A percentile compares a stretch with the other conserved stretches of the same genome.
These are phyloP conservation scores for Hylia prasina DNA, from an alignment of 2,113 vertebrate genomes.

Conservation along the genomic window DNA sequence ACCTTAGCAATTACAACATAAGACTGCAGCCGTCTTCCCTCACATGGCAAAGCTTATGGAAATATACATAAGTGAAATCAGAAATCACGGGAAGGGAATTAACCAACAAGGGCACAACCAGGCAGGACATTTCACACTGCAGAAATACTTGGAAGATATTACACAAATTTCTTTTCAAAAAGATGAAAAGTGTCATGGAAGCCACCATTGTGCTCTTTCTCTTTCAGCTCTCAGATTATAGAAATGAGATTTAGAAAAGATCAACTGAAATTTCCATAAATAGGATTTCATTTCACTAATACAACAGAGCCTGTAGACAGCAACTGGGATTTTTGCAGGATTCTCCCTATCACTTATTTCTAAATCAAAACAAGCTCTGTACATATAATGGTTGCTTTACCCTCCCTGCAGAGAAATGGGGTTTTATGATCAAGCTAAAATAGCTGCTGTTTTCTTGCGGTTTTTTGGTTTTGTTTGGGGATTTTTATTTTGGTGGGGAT, in stretches of 20 bases:
- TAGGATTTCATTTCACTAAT: background rate
- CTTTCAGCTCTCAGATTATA: background rate
- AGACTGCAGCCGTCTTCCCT: background rate
- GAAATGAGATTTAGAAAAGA: background rate
- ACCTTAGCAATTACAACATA: background rate
- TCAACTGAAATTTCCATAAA: background rate
- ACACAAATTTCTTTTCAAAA: background rate
- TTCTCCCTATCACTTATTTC: background rate
- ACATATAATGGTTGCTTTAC: background rate
- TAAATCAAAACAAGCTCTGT: background rate
- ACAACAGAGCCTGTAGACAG: background rate
- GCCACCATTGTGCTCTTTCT: background rate
- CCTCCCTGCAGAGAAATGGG: background rate
- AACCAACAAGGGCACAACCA: background rate
- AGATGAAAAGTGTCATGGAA: background rate
- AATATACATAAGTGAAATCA: background rate
- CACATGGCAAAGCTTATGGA: background rate
- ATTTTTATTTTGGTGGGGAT: background rate
- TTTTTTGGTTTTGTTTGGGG: no score
- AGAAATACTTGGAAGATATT: background rate
- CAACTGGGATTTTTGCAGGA: background rate
- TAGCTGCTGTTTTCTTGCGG: background rate
- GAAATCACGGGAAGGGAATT: background rate
- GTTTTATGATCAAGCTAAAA: background rate
- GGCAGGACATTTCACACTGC: background rate